A percentile compares a stretch with the other conserved stretches of the same genome.
Evolutionary conservation across 2,113 vertebrate genomes (phyloP).

Genomic region (Mungos mungo): DNA sequence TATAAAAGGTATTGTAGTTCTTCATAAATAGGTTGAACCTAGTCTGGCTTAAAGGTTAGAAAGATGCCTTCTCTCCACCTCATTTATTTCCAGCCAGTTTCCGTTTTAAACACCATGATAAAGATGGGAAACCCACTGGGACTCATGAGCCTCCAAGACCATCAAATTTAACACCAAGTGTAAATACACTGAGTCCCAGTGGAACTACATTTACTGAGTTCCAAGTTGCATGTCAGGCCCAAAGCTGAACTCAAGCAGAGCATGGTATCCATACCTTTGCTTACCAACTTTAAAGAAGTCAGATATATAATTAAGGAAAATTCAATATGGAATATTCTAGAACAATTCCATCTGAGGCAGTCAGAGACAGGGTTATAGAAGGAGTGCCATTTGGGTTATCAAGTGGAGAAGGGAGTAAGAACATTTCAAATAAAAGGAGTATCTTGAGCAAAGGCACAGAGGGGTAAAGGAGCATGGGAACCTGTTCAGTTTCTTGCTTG

Average conservation of each 20-base stretch:
- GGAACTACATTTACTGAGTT: not conserved
- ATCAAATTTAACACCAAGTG: not conserved
- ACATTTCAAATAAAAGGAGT: not conserved
- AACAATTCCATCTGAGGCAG: not conserved
- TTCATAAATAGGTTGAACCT: not conserved
- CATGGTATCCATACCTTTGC: not conserved
- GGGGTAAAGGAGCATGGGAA: constrained; percentile 1
- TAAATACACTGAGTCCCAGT: not conserved
- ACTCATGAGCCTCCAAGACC: not conserved
- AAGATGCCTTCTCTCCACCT: not conserved
- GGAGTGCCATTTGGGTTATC: not conserved
- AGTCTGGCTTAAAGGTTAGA: not conserved
- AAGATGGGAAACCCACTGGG: not conserved
- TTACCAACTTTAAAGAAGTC: not conserved
- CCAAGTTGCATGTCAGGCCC: not conserved
- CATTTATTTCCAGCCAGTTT: not conserved
- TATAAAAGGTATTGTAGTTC: not conserved
- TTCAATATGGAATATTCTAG: constrained; percentile 27
- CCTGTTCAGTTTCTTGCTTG: not conserved
- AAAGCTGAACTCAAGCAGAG: not conserved
- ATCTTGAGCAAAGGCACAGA: not conserved
- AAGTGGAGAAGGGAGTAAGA: not conserved
- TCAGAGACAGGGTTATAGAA: not conserved
- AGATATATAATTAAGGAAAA: not conserved
- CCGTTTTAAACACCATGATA: not conserved